These are phyloP conservation scores for Leuciscus waleckii DNA, from an alignment of 2,797 vertebrate genomes.

Conservation along the genomic window DNA sequence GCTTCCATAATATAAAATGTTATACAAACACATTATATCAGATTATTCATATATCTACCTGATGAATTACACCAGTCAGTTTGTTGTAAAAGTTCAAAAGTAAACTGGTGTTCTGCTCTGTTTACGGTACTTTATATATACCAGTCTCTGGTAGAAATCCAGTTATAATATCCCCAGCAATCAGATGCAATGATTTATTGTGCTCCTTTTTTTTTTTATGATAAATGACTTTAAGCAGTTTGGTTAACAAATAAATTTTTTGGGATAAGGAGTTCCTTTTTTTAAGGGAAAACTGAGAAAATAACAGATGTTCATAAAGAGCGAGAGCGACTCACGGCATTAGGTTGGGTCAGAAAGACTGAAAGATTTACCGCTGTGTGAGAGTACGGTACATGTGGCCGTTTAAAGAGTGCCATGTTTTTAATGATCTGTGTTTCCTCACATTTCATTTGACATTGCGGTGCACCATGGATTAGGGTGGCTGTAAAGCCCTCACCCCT, in stretches of 20 bases:
- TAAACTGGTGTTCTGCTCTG: neutral
- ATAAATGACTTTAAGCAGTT: constrained; percentile 5
- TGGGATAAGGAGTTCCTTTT: constrained; percentile 4
- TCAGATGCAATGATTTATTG: constrained; percentile 1
- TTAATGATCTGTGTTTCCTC: constrained; percentile 62
- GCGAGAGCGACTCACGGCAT: constrained; percentile 6
- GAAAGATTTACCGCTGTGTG: constrained; percentile 42
- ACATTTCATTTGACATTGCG: constrained; percentile 57
- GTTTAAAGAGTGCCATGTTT: constrained; percentile 58
- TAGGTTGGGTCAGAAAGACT: constrained; percentile 25
- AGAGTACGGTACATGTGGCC: constrained; percentile 46
- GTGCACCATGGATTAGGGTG: constrained; percentile 53
- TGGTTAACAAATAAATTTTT: constrained; percentile 5
- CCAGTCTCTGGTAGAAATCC: neutral
- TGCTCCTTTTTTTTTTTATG: neutral
- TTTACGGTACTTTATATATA: neutral
- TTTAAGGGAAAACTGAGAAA: constrained; percentile 29
- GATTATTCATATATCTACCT: neutral
- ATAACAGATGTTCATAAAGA: constrained; percentile 56
- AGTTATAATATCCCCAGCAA: neutral
- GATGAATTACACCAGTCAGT: neutral
- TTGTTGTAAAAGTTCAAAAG: neutral
- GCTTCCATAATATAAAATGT: neutral
- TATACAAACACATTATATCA: neutral
- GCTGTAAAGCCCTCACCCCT: constrained; percentile 52